Base-by-base conservation (phyloP, 1,140 invertebrate genomes). In the Orchesella cincta region DNA sequence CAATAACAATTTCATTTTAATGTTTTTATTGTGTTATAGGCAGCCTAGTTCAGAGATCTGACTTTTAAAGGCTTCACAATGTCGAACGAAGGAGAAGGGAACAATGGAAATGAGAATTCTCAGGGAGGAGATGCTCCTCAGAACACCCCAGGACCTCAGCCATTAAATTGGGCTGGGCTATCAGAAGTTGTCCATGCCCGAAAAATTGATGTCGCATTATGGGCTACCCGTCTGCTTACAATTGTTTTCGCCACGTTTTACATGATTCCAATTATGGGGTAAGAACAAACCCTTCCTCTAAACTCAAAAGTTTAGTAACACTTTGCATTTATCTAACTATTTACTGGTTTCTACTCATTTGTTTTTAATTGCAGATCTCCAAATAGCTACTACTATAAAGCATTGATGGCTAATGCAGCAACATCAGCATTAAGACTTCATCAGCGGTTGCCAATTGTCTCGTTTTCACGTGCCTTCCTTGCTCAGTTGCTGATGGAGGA, bases 371-470 rank as follows among this genome's bases (percentile, higher is more conserved):
- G 79, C 84, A 94, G 92, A 81, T 92, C 92, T 86, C 90, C 94
- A 34, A 89, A 92, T 79, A 94, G 91, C 85, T 91, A 91, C 54
- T 98, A 97, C 86, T 93, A 95, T 86, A 94, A 97, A 87, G 94
- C 93, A 35, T 86, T 98, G 78, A 88, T 98, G 81, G 92, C 93
- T 35, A 96, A 93, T 89, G 95, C 94, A 31, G 96, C 95, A 3
- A 96, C 94, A 2, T 97, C 94, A 83, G 95, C 96, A 1, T 87
- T 99, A 39, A 88, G 97, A 74, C 88, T 99, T 75, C 96, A 98
- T 86, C 97, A 98, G 86, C 89, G 97, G 77, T 86, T 98, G 71
- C 94, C 94, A 26, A 86, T 88, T 71, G 92, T 97, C 77, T 89
- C 91, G 72, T 87, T 98, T 35, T 93, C 88, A 73, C 87, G 92